A percentile compares a stretch with the other conserved stretches of the same genome.
These are phyloP conservation scores for Pseudomyrmex dendroicus DNA, from an alignment of 1,140 invertebrate species.

Conservation along the genomic window DNA sequence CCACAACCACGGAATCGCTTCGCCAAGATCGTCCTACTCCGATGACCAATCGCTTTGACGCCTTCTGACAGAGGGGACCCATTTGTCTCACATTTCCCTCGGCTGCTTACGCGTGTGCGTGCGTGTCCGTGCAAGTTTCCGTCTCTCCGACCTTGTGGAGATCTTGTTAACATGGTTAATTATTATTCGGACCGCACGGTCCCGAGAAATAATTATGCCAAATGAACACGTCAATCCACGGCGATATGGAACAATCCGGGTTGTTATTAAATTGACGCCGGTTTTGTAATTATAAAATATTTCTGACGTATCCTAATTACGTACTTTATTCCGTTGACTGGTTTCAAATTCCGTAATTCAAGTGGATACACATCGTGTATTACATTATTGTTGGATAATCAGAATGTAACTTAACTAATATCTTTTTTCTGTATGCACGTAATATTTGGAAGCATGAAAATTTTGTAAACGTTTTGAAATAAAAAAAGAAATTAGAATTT, in stretches of 20 bases:
- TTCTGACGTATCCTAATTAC: slow-evolving; percentile 31
- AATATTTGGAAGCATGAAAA: background rate
- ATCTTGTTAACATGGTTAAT: slow-evolving; percentile 54
- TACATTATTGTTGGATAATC: slow-evolving; percentile 12
- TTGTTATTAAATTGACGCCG: slow-evolving; percentile 7
- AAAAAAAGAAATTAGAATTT: background rate
- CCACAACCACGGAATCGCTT: slow-evolving; percentile 57
- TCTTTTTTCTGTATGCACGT: background rate
- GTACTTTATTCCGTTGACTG: slow-evolving; percentile 36
- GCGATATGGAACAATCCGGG: slow-evolving; percentile 9
- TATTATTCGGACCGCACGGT: slow-evolving; percentile 31
- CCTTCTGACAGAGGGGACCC: slow-evolving; percentile 60
- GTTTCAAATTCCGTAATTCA: slow-evolving; percentile 4
- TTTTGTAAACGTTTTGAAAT: background rate
- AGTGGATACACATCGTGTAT: background rate
- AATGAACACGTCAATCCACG: slow-evolving; percentile 37
- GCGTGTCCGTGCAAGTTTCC: background rate
- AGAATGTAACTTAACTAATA: slow-evolving; percentile 6
- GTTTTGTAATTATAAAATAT: slow-evolving; percentile 45
- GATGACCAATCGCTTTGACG: slow-evolving; percentile 75
- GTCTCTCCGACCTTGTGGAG: background rate
- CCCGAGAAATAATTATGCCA: slow-evolving; percentile 41
- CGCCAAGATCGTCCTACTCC: slow-evolving; percentile 68
- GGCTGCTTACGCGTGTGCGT: background rate
- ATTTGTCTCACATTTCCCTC: slow-evolving; percentile 70